Evolutionary conservation across 2,113 vertebrate species (phyloP).

Genomic region (Chionodraco myersi): DNA sequence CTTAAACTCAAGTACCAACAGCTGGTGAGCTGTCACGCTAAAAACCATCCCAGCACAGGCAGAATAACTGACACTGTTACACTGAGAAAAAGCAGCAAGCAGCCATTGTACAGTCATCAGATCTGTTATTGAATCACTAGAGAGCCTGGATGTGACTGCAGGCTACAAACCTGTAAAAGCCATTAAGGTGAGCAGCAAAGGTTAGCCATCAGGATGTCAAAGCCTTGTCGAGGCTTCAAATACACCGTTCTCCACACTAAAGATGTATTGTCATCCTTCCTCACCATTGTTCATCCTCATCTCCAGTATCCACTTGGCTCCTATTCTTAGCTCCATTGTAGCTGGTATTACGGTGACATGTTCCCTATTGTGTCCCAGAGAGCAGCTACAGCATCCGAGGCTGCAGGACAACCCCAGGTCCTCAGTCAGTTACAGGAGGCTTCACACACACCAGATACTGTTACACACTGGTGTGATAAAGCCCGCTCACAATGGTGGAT

Average conservation of each 20-base stretch:
- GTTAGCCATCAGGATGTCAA: conserved; percentile 68
- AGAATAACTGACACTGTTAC: conserved; percentile 12
- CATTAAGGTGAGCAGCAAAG: conserved; percentile 59
- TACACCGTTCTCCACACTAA: conserved; percentile 59
- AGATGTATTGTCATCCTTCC: conserved; percentile 34
- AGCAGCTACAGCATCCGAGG: conserved; percentile 63
- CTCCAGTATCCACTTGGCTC: conserved; percentile 74
- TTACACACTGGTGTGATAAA: conserved; percentile 27
- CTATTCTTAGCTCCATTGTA: conserved; percentile 80
- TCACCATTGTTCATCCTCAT: conserved; percentile 59
- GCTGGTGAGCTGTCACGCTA: conserved; percentile 56
- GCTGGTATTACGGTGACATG: conserved; percentile 73
- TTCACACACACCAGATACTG: conserved; percentile 44
- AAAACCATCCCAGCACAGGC: conserved; percentile 27
- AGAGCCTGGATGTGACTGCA: conserved; percentile 41
- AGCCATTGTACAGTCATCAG: conserved; percentile 42
- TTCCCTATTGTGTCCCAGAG: conserved; percentile 64
- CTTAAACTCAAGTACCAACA: conserved; percentile 60
- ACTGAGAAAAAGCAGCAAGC: conserved; percentile 18
- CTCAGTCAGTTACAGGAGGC: conserved; percentile 49
- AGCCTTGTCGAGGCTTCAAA: conserved; percentile 64
- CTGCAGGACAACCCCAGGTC: conserved; percentile 54
- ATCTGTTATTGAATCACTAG: conserved; percentile 43
- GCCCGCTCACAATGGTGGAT: conserved; percentile 8
- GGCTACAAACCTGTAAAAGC: conserved; percentile 58